Evolutionary conservation across 1,140 invertebrate species (phyloP), one percentile per base, ranked within the genome.

Genomic region (Spodoptera litura): DNA sequence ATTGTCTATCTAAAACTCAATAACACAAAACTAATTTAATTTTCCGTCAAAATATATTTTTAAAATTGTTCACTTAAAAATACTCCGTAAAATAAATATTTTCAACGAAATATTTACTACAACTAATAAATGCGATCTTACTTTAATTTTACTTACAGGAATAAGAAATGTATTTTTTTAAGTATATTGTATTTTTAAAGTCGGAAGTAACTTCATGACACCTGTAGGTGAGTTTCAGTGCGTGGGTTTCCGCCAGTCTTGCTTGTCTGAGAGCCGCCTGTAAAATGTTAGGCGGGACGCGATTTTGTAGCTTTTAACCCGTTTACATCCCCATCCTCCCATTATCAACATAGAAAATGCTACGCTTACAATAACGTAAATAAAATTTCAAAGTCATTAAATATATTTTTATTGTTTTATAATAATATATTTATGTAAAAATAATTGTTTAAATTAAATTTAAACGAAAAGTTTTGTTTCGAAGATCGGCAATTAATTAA

Each of bases 301-400:
- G n/a, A 35, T 71, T 71, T 71, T 20, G 25, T 53, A 49, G 64
- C 61, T 64, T 64, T 64, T 64, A 64, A 64, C 61, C 8, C 61
- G 38, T 49, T 64, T 64, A 44, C 12, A 6, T 64, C 38, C 49
- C 64, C 20, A 25, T 53, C 52, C 12, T 15, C 27, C 64, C 64
- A 11, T 53, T n/a, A 68, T n/a, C 49, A 64, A 25, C 61, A 4
- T 12, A 11, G n/a, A 9, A 64, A 3, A 64, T 10, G 38, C 9
- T 15, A 20, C 35, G 3, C 61, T 44, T 44, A 2, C 38, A 44
- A 10, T 44, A 4, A 44, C 38, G 8, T 8, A 9, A 44, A 44
- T 31, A 31, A 38, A 62, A 38, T 62, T 62, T 62, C 15, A 25
- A 20, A 12, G 8, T 20, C 12, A 11, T 44, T 25, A 64, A 49